Percentiles rank a stretch among this genome's conserved stretches.
These are phyloP conservation scores for Anarsia innoxiella DNA, from an alignment of 2,888 invertebrate species.

Conservation along the genomic window DNA sequence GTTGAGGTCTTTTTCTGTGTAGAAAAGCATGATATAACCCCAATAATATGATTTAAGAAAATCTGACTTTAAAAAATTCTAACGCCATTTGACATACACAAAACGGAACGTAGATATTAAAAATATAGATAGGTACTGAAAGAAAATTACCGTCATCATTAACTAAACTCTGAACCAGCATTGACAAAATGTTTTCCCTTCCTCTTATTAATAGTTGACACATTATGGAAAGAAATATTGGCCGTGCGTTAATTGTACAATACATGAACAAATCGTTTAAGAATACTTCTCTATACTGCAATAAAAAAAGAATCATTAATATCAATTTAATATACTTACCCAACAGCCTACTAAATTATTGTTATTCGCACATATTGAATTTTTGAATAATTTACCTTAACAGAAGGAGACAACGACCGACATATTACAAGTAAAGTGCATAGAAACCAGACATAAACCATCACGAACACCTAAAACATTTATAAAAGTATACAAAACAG, in stretches of 20 bases:
- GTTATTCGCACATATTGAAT: too few species aligned
- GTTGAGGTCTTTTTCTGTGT: too few species aligned
- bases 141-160: constrained; percentile 15
- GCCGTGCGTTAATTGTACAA: constrained; percentile 31
- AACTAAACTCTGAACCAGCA: constrained; percentile 33
- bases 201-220: constrained; percentile 36
- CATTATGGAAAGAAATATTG: constrained; percentile 36
- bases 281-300: constrained; percentile 30
- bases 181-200: constrained; percentile 29
- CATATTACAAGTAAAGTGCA: constrained; percentile 41
- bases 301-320: constrained; percentile 12
- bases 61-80: not conserved
- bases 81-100: not conserved
- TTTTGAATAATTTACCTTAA: constrained; percentile 29
- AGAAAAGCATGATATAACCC: too few species aligned
- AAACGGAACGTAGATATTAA: not conserved
- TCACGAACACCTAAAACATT: constrained; percentile 37
- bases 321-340: not conserved
- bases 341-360: not conserved
- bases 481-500: not conserved
- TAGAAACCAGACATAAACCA: constrained; percentile 43
- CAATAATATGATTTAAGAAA: too few species aligned
- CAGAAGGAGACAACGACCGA: constrained; percentile 40
- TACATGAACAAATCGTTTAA: constrained; percentile 38
- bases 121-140: not conserved